A percentile compares a stretch with the other conserved stretches of the same genome.
Conservation (phyloP, 1,140 invertebrate genomes). For the Zaprionus nigranus region DNA sequence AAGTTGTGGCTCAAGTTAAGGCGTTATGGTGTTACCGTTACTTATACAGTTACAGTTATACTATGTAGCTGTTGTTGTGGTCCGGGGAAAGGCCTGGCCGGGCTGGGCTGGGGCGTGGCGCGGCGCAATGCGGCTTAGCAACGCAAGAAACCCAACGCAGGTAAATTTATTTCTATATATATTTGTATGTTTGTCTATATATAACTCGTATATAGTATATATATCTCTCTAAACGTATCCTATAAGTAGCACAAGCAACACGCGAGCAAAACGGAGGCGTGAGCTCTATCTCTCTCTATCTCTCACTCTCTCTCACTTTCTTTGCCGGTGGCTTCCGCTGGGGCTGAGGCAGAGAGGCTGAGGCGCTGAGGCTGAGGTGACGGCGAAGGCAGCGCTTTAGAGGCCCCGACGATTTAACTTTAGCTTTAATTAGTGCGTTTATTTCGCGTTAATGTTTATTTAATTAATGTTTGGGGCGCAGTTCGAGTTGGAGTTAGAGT, state of each 20-base stretch:
- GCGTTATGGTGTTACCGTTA: conserved; percentile 65
- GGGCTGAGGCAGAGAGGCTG: conserved; percentile 7
- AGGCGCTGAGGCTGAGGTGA: neutral
- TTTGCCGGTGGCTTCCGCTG: conserved; percentile 8
- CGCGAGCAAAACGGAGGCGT: conserved; percentile 42
- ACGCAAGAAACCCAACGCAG: conserved; percentile 70
- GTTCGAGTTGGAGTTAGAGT: conserved; percentile 50
- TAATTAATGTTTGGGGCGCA: conserved; percentile 54
- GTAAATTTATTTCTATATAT: conserved; percentile 53
- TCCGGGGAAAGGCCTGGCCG: conserved; percentile 23
- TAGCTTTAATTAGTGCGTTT: conserved; percentile 67
- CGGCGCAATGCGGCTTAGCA: conserved; percentile 40
- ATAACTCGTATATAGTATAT: conserved; percentile 17
- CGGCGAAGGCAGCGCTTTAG: conserved; percentile 3
- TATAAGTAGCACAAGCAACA: conserved; percentile 61
- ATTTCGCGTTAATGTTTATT: conserved; percentile 24
- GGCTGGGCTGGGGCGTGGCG: conserved; percentile 30
- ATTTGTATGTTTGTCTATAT: conserved; percentile 36
- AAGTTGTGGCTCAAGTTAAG: conserved; percentile 74
- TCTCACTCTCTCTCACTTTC: neutral
- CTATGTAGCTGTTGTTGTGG: conserved; percentile 17
- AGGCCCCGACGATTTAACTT: conserved; percentile 30
- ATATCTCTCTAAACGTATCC: conserved; percentile 38
- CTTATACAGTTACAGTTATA: conserved; percentile 27
- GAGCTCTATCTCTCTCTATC: conserved; percentile 7